Evolutionary conservation across 2,113 vertebrate genomes (phyloP).

Genomic region (Mobula hypostoma): DNA sequence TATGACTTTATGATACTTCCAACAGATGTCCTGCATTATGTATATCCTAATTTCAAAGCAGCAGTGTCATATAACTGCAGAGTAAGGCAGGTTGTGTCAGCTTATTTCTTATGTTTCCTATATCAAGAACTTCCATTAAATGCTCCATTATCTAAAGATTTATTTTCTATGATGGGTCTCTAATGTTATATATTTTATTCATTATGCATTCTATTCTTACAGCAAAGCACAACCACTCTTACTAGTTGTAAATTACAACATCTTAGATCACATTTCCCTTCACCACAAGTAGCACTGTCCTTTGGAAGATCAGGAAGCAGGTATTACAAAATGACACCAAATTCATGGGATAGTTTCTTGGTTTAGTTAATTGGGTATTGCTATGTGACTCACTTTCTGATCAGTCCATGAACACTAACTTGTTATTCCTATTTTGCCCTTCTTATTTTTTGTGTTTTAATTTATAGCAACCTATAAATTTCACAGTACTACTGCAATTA

Average conservation of each 20-base stretch:
- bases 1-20: too few species aligned
- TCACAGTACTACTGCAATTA: too few species aligned
- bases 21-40: neutral
- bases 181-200: neutral
- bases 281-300: neutral
- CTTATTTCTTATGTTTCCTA: neutral
- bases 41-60: neutral
- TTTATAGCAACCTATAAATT: too few species aligned
- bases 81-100: neutral
- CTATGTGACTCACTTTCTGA: neutral
- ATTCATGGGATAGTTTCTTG: neutral
- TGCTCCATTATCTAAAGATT: neutral
- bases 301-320: neutral
- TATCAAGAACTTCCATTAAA: neutral
- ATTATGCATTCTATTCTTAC: neutral
- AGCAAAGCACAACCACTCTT: neutral
- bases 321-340: neutral
- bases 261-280: neutral
- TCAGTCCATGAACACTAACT: neutral
- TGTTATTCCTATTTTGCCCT: too few species aligned
- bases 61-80: neutral
- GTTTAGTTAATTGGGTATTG: neutral
- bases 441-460: too few species aligned
- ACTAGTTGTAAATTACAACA: neutral
- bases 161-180: neutral